Conservation (phyloP, 2,797 vertebrate species). For the Peromyscus eremicus region DNA sequence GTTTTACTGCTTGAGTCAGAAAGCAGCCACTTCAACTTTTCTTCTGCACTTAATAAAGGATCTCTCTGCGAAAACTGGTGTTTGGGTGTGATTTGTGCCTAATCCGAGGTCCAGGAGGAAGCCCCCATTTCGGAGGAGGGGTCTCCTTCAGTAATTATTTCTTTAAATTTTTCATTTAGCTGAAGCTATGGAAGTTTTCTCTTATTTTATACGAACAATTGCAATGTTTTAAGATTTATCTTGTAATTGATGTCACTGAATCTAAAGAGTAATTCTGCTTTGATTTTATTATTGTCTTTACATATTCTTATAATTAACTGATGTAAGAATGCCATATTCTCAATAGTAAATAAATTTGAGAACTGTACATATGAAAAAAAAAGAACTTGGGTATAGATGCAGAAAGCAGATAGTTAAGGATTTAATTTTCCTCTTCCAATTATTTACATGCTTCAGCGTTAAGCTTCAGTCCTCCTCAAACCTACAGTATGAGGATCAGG, state of each 20-base stretch:
- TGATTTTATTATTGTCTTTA: conserved; percentile 23
- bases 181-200: neutral
- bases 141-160: conserved; percentile 17
- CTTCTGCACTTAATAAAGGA: no score
- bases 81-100: no score
- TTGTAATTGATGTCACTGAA: neutral
- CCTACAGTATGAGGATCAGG: no score
- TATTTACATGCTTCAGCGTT: neutral
- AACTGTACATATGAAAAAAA: no score
- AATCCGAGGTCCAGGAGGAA: no score
- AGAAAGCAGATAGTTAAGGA: no score
- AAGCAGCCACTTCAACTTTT: no score
- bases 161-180: conserved; percentile 33
- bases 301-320: neutral
- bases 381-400: neutral
- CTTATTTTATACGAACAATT: conserved; percentile 1
- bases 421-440: neutral
- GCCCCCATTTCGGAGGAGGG: neutral
- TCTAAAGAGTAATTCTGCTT: neutral
- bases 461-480: no score
- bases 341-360: no score
- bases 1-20: no score
- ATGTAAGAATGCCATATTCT: no score
- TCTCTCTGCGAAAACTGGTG: no score
- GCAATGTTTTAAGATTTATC: neutral